A percentile compares a stretch with the other conserved stretches of the same genome.
Conservation (phyloP, 2,888 invertebrate species). For the Phyllotreta cruciferae region DNA sequence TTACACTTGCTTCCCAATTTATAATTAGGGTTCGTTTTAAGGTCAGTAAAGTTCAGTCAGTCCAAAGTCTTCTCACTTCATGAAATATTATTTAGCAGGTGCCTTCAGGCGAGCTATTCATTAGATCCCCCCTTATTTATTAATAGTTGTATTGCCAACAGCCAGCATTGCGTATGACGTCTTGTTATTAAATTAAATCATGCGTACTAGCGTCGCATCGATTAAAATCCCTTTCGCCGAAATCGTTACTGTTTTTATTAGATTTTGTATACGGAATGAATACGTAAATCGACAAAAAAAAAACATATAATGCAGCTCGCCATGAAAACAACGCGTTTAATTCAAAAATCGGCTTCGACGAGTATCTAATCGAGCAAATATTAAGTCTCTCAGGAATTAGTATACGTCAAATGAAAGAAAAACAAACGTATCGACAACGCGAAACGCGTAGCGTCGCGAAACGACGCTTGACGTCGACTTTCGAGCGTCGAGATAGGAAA, state of each 20-base stretch:
- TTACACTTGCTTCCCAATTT: constrained; percentile 18
- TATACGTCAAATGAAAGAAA: constrained; percentile 36
- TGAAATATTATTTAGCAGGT: constrained; percentile 28
- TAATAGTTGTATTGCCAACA: constrained; percentile 20
- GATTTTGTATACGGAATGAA: too few species aligned
- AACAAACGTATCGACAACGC: constrained; percentile 34
- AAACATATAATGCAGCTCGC: background rate
- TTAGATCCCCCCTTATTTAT: constrained; percentile 12
- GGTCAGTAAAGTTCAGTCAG: constrained; percentile 27
- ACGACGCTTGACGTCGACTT: constrained; percentile 15
- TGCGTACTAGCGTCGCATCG: constrained; percentile 5
- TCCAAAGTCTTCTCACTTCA: constrained; percentile 26
- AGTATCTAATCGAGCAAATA: constrained; percentile 20
- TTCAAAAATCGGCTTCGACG: background rate
- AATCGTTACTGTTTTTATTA: too few species aligned
- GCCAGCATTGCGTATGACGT: constrained; percentile 22
- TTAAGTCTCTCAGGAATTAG: constrained; percentile 32
- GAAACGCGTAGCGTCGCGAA: constrained; percentile 5
- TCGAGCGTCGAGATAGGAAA: constrained; percentile 36
- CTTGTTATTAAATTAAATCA: constrained; percentile 13
- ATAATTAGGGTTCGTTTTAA: constrained; percentile 28
- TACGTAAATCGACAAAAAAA: background rate
- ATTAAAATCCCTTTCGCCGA: background rate
- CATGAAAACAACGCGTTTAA: background rate
- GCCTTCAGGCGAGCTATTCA: constrained; percentile 28